A percentile compares a stretch with the other conserved stretches of the same genome.
These are phyloP conservation scores for Drosophila saltans DNA, from an alignment of 1,140 invertebrate genomes.

Conservation along the genomic window DNA sequence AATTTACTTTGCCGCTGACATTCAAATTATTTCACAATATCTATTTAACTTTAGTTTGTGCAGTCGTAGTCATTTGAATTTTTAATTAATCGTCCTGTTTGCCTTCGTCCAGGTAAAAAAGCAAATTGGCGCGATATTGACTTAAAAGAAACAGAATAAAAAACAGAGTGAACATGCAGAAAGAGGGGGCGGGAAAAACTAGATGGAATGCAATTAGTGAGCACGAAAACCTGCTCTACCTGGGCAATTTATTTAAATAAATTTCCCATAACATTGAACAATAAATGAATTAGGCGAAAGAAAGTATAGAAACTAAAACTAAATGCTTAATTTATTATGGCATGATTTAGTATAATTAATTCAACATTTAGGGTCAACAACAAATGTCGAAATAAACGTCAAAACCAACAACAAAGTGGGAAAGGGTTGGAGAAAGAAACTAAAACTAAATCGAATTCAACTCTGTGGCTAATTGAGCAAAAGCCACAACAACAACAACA, in stretches of 20 bases:
- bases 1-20: slow-evolving; percentile 47
- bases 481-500: slow-evolving; percentile 17
- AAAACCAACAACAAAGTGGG: slow-evolving; percentile 25
- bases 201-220: slow-evolving; percentile 49
- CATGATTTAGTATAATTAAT: slow-evolving; percentile 73
- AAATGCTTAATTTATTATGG: slow-evolving; percentile 62
- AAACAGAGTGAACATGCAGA: background rate
- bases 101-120: slow-evolving; percentile 38
- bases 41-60: slow-evolving; percentile 63
- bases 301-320: slow-evolving; percentile 5
- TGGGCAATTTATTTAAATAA: slow-evolving; percentile 19
- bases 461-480: slow-evolving; percentile 63
- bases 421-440: slow-evolving; percentile 30
- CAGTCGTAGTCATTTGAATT: slow-evolving; percentile 72
- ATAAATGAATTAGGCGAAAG: too few relatives aligned
- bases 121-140: slow-evolving; percentile 29
- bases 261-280: background rate
- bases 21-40: slow-evolving; percentile 68
- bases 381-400: slow-evolving; percentile 76
- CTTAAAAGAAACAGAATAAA: slow-evolving; percentile 18
- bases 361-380: slow-evolving; percentile 46
- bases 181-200: background rate
- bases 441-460: slow-evolving; percentile 3
- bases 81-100: slow-evolving; percentile 66
- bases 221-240: background rate